Percentiles rank a stretch among this genome's conserved stretches.
phyloP scores from a whole-genome alignment of 1,140 invertebrate species.

The Aphaenogaster ashmeadi region DNA sequence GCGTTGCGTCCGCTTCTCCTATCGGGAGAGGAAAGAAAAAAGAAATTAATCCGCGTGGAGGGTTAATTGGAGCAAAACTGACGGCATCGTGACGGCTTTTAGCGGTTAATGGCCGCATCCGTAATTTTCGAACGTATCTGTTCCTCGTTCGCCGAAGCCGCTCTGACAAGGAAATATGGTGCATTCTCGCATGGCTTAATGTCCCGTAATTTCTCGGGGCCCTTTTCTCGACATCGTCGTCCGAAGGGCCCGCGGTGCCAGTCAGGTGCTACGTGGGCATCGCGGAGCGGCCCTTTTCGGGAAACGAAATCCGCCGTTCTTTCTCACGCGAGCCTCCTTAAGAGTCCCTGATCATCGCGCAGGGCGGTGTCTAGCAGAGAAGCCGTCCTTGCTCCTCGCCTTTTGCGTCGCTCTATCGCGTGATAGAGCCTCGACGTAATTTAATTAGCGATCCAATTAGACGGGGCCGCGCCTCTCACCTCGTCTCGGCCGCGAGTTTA shows the following conservation, averaged over 20 bases:
- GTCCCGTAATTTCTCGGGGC: conserved; percentile 54
- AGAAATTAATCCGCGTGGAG: conserved; percentile 33
- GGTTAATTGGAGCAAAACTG: conserved; percentile 61
- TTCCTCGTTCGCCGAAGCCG: conserved; percentile 26
- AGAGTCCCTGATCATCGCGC: conserved; percentile 2
- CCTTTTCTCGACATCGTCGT: conserved; percentile 1
- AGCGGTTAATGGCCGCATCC: conserved; percentile 54
- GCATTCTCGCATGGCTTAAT: conserved; percentile 62
- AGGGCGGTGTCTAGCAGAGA: not conserved
- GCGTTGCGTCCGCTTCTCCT: not conserved
- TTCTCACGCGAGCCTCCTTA: conserved; percentile 66
- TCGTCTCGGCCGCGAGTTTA: not conserved
- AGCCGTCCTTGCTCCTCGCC: not conserved
- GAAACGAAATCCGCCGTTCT: conserved; percentile 37
- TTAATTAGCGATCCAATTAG: conserved; percentile 52
- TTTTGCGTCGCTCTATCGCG: conserved; percentile 15
- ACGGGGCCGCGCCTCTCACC: not conserved
- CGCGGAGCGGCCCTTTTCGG: conserved; percentile 22
- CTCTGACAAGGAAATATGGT: conserved; percentile 49
- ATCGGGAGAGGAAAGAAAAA: not conserved
- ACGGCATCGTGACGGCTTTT: conserved; percentile 59
- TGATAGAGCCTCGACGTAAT: conserved; percentile 33
- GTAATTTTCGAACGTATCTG: conserved; percentile 58
- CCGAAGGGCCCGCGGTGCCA: conserved; percentile 6
- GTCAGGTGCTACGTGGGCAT: conserved; percentile 24